A percentile compares a stretch with the other conserved stretches of the same genome.
phyloP scores from a whole-genome alignment of 2,888 invertebrate species.

The Oxytorus armatus region DNA sequence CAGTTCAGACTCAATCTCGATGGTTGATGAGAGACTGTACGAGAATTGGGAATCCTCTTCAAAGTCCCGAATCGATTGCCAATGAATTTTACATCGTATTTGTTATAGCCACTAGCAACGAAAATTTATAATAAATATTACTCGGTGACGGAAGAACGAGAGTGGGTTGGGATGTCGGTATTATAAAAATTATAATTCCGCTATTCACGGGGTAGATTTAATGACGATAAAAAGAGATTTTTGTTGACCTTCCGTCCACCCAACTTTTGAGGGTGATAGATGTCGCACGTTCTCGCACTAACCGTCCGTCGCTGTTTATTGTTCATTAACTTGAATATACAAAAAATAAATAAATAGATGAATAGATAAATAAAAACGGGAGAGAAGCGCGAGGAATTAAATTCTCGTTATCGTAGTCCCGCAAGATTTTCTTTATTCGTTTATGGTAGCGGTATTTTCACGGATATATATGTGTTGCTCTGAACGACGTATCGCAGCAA shows the following conservation, averaged over 20 bases:
- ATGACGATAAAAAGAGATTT: slow-evolving; percentile 53
- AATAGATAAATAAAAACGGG: too few species aligned
- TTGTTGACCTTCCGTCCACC: slow-evolving; percentile 60
- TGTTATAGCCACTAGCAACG: background rate
- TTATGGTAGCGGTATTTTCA: slow-evolving; percentile 11
- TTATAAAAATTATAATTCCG: slow-evolving; percentile 45
- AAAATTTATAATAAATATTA: slow-evolving; percentile 41
- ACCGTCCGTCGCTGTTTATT: slow-evolving; percentile 39
- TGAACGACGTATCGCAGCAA: slow-evolving; percentile 9
- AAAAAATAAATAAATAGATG: slow-evolving; percentile 25
- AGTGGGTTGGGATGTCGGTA: slow-evolving; percentile 4
- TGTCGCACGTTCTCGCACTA: slow-evolving; percentile 23
- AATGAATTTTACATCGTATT: background rate
- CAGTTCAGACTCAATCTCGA: slow-evolving; percentile 48
- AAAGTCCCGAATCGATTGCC: slow-evolving; percentile 5
- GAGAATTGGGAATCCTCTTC: slow-evolving; percentile 15
- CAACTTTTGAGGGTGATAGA: slow-evolving; percentile 60
- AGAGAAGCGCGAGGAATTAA: slow-evolving; percentile 64
- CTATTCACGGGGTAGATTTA: slow-evolving; percentile 26
- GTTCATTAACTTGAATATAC: slow-evolving; percentile 60
- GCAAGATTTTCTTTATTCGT: slow-evolving; percentile 60
- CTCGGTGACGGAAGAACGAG: background rate
- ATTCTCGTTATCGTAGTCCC: slow-evolving; percentile 60
- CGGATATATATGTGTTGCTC: background rate
- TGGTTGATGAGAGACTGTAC: slow-evolving; percentile 42